phyloP scores from a whole-genome alignment of 1,140 invertebrate species.

The Hyposmocoma kahamanoa region DNA sequence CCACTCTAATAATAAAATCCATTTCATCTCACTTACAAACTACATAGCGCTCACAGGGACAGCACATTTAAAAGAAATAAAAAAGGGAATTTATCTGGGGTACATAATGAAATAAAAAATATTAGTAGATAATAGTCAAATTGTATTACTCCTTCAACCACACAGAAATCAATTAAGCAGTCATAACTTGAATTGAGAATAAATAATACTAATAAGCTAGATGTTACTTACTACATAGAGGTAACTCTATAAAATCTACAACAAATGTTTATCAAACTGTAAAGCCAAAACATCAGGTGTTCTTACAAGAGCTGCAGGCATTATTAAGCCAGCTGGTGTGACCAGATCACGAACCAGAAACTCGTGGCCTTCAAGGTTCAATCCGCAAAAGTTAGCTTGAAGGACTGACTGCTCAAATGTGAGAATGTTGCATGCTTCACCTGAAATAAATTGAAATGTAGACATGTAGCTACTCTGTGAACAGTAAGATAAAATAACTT shows the following conservation, averaged over 20 bases:
- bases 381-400: slow-evolving; percentile 36
- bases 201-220: background rate
- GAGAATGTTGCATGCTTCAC: slow-evolving; percentile 38
- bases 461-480: background rate
- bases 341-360: slow-evolving; percentile 40
- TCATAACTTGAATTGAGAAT: background rate
- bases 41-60: too few relatives aligned
- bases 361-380: slow-evolving; percentile 47
- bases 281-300: slow-evolving; percentile 51
- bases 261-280: slow-evolving; percentile 37
- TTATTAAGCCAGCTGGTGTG: slow-evolving; percentile 42
- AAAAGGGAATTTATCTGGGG: too few relatives aligned
- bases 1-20: too few relatives aligned
- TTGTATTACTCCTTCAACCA: too few relatives aligned
- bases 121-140: background rate
- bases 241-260: slow-evolving; percentile 11
- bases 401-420: slow-evolving; percentile 52
- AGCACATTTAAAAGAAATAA: too few relatives aligned
- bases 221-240: background rate
- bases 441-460: slow-evolving; percentile 31
- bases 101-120: background rate
- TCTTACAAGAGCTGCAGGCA: slow-evolving; percentile 40
- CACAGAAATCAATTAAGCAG: background rate
- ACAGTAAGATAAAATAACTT: background rate
- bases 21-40: too few relatives aligned